A percentile compares a stretch with the other conserved stretches of the same genome.
Conservation (phyloP, 2,113 vertebrate species). For the Lamprotornis superbus region DNA sequence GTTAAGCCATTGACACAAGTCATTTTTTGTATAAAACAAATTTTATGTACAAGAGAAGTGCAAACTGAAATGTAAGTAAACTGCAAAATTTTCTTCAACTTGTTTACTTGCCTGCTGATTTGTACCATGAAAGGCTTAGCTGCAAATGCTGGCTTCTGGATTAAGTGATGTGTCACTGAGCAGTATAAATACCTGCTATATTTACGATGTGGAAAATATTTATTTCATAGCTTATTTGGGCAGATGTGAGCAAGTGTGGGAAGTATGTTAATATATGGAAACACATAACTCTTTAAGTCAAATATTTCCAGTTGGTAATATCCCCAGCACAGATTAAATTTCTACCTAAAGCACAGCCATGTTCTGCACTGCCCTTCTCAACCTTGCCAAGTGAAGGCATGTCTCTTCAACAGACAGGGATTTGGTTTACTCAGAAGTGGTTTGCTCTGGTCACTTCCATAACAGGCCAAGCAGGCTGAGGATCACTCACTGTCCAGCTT, state of each 20-base stretch:
- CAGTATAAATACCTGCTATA: slow-evolving; percentile 50
- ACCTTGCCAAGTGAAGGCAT: neutral
- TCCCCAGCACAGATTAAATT: slow-evolving; percentile 51
- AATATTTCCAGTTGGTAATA: slow-evolving; percentile 65
- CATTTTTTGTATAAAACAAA: neutral
- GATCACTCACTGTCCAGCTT: neutral
- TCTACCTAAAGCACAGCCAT: slow-evolving; percentile 29
- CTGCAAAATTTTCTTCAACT: neutral
- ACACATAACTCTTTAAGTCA: slow-evolving; percentile 48
- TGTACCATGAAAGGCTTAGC: slow-evolving; percentile 29
- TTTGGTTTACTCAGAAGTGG: neutral
- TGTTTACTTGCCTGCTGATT: slow-evolving; percentile 24
- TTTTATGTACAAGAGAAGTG: neutral
- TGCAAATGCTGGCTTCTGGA: slow-evolving; percentile 38
- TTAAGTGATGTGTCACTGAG: slow-evolving; percentile 47
- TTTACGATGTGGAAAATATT: slow-evolving; percentile 70
- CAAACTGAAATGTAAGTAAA: slow-evolving; percentile 3
- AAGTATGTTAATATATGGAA: slow-evolving; percentile 65
- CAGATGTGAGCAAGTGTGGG: slow-evolving; percentile 57
- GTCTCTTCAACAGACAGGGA: neutral
- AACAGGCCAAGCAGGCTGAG: neutral
- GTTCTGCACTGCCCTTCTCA: slow-evolving; percentile 41
- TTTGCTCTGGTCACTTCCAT: slow-evolving; percentile 11
- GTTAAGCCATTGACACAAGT: neutral
- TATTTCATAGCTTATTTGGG: slow-evolving; percentile 68